Percentiles rank a stretch among this genome's conserved stretches.
phyloP scores from a whole-genome alignment of 2,113 vertebrate species.

The Anthoscopus minutus region DNA sequence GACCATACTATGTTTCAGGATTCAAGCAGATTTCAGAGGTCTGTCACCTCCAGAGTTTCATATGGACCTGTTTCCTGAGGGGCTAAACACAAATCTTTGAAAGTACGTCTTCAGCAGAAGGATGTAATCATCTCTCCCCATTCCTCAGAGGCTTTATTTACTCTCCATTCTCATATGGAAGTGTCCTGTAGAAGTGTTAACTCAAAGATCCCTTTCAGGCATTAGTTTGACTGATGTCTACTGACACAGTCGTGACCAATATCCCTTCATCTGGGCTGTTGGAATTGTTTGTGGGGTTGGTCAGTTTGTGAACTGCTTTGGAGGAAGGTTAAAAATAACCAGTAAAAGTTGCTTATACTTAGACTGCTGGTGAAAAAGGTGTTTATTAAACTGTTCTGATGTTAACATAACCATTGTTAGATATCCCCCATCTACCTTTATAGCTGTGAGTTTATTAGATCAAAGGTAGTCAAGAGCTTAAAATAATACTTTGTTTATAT shows the following conservation, averaged over 20 bases:
- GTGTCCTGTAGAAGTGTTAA: neutral
- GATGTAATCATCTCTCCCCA: neutral
- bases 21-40: neutral
- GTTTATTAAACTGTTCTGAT: constrained; percentile 21
- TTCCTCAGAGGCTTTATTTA: neutral
- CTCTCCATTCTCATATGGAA: neutral
- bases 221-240: neutral
- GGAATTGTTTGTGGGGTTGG: neutral
- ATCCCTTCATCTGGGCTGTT: neutral
- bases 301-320: neutral
- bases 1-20: neutral
- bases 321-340: constrained; percentile 16
- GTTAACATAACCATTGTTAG: neutral
- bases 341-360: neutral
- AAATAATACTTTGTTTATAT: constrained; percentile 43
- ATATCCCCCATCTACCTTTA: neutral
- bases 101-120: neutral
- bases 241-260: neutral
- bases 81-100: neutral
- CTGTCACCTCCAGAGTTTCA: neutral
- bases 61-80: neutral
- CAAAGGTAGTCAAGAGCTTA: constrained; percentile 24
- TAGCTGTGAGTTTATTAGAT: neutral
- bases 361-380: neutral
- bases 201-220: neutral